A percentile compares a stretch with the other conserved stretches of the same genome.
phyloP scores from a whole-genome alignment of 2,797 vertebrate genomes.

The Anguilla anguilla region DNA sequence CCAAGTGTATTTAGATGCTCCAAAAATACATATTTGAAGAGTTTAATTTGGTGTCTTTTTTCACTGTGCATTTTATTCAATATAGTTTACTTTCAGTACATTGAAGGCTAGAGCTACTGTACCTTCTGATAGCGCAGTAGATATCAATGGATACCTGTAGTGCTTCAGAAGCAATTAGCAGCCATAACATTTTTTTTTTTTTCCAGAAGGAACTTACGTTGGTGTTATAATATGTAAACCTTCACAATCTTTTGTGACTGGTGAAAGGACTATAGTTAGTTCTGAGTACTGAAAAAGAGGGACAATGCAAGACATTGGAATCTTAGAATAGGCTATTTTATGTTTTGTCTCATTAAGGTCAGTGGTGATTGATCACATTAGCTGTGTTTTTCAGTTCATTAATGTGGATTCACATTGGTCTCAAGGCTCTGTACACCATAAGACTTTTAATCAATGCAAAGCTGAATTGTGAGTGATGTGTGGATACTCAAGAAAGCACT shows the following conservation, averaged over 20 bases:
- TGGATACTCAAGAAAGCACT: background rate
- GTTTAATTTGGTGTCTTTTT: background rate
- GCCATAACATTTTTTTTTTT: background rate
- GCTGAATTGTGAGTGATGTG: background rate
- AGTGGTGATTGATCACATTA: background rate
- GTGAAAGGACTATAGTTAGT: background rate
- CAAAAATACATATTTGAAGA: background rate
- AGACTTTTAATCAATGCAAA: slow-evolving; percentile 6
- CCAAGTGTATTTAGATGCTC: background rate
- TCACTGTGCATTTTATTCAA: background rate
- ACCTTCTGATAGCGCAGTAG: background rate
- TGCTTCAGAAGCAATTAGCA: background rate
- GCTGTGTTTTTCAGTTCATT: background rate
- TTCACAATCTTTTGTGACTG: background rate
- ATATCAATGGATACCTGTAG: background rate
- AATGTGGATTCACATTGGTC: background rate
- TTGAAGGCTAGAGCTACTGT: background rate
- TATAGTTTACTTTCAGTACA: background rate
- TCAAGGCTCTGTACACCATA: background rate
- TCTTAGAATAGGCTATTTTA: background rate
- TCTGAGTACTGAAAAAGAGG: background rate
- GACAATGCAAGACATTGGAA: background rate
- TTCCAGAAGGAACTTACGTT: background rate
- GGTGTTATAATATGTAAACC: background rate
- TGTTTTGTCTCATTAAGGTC: background rate